phyloP scores from a whole-genome alignment of 2,888 invertebrate species.

The Erannis defoliaria region DNA sequence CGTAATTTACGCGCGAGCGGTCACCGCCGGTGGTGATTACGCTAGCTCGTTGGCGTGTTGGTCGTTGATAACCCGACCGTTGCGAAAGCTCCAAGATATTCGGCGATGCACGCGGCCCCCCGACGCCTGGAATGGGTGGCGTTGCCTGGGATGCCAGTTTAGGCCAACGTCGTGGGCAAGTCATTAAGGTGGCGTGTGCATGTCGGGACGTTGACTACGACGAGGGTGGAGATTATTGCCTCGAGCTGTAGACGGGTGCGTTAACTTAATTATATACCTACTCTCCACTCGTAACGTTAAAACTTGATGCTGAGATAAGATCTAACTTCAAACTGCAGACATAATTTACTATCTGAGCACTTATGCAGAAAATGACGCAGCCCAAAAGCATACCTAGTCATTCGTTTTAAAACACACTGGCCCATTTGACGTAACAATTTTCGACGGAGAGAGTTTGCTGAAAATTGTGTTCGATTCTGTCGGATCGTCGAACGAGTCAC shows the following conservation, averaged over 20 bases:
- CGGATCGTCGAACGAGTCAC: conserved; percentile 24
- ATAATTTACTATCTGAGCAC: conserved; percentile 3
- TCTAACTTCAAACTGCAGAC: conserved; percentile 31
- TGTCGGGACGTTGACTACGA: conserved; percentile 61
- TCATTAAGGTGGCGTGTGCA: conserved; percentile 77
- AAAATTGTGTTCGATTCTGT: conserved; percentile 23
- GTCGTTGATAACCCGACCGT: conserved; percentile 72
- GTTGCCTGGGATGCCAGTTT: conserved; percentile 59
- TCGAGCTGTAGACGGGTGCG: conserved; percentile 63
- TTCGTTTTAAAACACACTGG: background rate
- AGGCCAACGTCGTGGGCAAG: conserved; percentile 63
- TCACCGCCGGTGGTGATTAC: conserved; percentile 81
- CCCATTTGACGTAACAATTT: conserved; percentile 9
- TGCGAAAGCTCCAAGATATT: conserved; percentile 58
- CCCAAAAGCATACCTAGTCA: background rate
- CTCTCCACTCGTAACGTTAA: conserved; percentile 40
- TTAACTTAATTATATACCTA: conserved; percentile 69
- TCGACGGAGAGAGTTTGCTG: conserved; percentile 6
- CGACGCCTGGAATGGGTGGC: conserved; percentile 53
- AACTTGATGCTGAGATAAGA: conserved; percentile 37
- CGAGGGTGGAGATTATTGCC: conserved; percentile 59
- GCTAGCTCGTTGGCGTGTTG: conserved; percentile 75
- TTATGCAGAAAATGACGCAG: background rate
- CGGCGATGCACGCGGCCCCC: conserved; percentile 43
- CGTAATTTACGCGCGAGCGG: conserved; percentile 84